phyloP scores from a whole-genome alignment of 2,888 invertebrate genomes.

The Nomada goodeniana region DNA sequence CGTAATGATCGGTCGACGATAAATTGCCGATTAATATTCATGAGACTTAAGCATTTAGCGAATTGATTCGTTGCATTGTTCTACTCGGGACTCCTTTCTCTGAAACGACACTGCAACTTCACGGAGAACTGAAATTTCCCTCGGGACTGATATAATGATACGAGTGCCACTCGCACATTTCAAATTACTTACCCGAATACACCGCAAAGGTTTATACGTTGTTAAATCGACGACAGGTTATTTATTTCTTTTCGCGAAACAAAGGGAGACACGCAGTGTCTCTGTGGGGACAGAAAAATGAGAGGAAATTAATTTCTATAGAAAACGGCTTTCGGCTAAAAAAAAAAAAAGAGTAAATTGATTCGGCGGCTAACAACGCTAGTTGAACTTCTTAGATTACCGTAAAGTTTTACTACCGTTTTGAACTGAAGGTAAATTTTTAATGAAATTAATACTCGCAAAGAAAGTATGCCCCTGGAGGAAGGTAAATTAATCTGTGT shows the following conservation, averaged over 20 bases:
- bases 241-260: constrained; percentile 10
- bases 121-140: constrained; percentile 63
- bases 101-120: constrained; percentile 42
- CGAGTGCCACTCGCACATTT: constrained; percentile 42
- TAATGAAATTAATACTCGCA: constrained; percentile 57
- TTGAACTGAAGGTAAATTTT: constrained; percentile 44
- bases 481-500: constrained; percentile 54
- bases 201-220: constrained; percentile 18
- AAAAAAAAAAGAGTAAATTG: constrained; percentile 4
- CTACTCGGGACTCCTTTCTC: constrained; percentile 18
- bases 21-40: constrained; percentile 7
- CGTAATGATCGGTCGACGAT: background rate
- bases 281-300: background rate
- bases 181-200: constrained; percentile 45
- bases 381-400: constrained; percentile 37
- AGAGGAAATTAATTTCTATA: constrained; percentile 32
- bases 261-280: background rate
- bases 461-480: constrained; percentile 36
- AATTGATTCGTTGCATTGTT: too few relatives aligned
- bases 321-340: background rate
- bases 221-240: constrained; percentile 33
- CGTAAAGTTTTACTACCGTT: constrained; percentile 37
- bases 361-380: constrained; percentile 6
- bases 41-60: too few relatives aligned
- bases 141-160: constrained; percentile 49